Base-by-base conservation (phyloP, 2,888 invertebrate genomes). In the Gymnosoma rotundatum region DNA sequence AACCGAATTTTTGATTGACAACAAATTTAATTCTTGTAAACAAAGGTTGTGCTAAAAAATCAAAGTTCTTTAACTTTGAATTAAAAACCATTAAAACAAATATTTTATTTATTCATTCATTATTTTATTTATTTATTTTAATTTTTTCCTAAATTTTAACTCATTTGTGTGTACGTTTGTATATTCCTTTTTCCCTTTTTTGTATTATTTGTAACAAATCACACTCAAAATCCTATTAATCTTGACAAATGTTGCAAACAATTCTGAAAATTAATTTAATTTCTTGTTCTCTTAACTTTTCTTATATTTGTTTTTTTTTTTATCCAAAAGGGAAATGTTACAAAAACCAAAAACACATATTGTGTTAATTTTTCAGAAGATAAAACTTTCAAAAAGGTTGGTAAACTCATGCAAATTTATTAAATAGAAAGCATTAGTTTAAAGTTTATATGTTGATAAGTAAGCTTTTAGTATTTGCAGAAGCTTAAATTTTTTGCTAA, bases 201-300 rank as follows among this genome's bases (percentile, higher is more conserved):
- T 32, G 32, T 32, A 32, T 32, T 32, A 32, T 32, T 48, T n/a
- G n/a, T 4, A 48, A 48, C 16, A 48, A 67, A 67, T 20, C 38
- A 16, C 38, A 20, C 21, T 56, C 42, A 16, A 42, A 69, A 14
- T 38, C 52, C 56, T n/a, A 42, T 42, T n/a, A 48, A n/a, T 69
- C 38, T 42, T 4, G 12, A 12, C 36, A 61, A 61, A 61, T 61
- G 38, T 38, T 36, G n/a, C 36, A 3, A 50, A 2, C 52, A 42
- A n/a, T 20, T 69, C 36, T 21, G 7, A 45, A 48, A 70, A 70
- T 54, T 58, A 69, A 25, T 42, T 45, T 45, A 38, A 45, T 38
- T 48, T 18, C 8, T 45, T 58, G 38, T 4, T 64, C n/a, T 5
- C 50, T 32, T 10, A 50, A n/a, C 9, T 14, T 45, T 63, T 14